Percentiles rank a stretch among this genome's conserved stretches.
Evolutionary conservation across 2,888 invertebrate species (phyloP).

Genomic region (Epistrophella euchroma): DNA sequence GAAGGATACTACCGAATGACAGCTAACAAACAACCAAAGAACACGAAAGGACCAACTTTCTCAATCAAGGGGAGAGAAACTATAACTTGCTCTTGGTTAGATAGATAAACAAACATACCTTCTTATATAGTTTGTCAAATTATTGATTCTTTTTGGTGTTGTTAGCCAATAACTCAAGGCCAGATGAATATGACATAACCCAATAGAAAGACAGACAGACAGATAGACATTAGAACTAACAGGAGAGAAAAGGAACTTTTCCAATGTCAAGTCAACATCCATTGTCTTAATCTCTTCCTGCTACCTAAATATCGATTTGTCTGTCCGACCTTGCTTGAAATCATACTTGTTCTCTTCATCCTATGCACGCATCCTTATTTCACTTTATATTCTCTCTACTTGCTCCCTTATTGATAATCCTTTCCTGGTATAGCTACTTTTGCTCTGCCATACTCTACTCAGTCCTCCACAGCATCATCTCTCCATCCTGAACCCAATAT

Average conservation of each 20-base stretch:
- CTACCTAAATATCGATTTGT: conserved; percentile 57
- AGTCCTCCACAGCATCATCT: conserved; percentile 1
- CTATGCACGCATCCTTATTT: conserved; percentile 46
- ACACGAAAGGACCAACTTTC: conserved; percentile 52
- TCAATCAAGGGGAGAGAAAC: neutral
- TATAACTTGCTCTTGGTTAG: neutral
- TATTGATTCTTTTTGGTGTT: conserved; percentile 57
- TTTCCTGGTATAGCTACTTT: conserved; percentile 34
- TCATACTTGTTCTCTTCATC: neutral
- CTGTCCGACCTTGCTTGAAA: conserved; percentile 47
- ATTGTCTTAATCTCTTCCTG: conserved; percentile 59
- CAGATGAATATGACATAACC: conserved; percentile 48
- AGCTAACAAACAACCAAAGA: conserved; percentile 41
- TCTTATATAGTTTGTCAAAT: conserved; percentile 39
- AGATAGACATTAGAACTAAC: neutral
- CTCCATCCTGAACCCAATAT: conserved; percentile 1
- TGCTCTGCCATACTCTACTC: conserved; percentile 7
- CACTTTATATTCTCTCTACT: conserved; percentile 1
- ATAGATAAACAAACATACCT: no score
- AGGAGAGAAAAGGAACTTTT: conserved; percentile 7
- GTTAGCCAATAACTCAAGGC: conserved; percentile 68
- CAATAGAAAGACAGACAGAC: conserved; percentile 27
- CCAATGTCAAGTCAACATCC: conserved; percentile 51
- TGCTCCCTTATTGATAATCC: conserved; percentile 45
- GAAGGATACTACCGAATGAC: conserved; percentile 42